Evolutionary conservation across 2,888 invertebrate species (phyloP), one percentile per base, ranked within the genome.

Genomic region (Dorcus hopei): DNA sequence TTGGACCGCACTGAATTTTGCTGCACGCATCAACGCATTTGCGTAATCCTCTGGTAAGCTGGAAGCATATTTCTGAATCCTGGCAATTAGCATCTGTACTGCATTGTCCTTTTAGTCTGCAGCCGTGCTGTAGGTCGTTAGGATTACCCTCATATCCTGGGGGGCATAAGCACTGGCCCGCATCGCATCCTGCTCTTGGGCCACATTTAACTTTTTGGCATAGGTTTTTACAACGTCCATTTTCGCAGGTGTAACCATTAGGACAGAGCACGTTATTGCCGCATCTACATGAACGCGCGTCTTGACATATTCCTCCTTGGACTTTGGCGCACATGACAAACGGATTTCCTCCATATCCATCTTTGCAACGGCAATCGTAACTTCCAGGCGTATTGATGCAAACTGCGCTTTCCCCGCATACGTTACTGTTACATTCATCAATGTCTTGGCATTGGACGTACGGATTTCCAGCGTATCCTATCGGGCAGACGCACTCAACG

Each of bases 371-470:
- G 75, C 97, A 97, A 73, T 93, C 93, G 74, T 88, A 96, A 68
- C 90, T 88, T 53, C 96, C 96, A 9, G 89, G 85, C 0, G 91
- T 91, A 74, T 97, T 96, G 64, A 95, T 89, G 73, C 97, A 97
- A 45, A 89, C 88, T 0, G 96, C 94, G 74, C 93, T 91, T 69
- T 85, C 83, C 6, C 91, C 93, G 71, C 93, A 93, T 0, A 91
- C 91, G 69, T 87, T 88, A 62, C 81, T 82, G 60, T 81, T 82
- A 72, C 93, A 94, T 79, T 94, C 93, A 72, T 94, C 88, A 52
- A 93, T 85, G 73, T 94, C 94, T 69, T 86, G 86, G 73, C 95
- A 95, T 65, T 86, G 85, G 58, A 94, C 85, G 74, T 91, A 93
- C 0, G 95, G 91, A 80, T 95, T 95, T 64, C 95, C 95, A 58